Evolutionary conservation across 2,888 invertebrate species (phyloP).

Genomic region (Synanthedon andrenaeformis): DNA sequence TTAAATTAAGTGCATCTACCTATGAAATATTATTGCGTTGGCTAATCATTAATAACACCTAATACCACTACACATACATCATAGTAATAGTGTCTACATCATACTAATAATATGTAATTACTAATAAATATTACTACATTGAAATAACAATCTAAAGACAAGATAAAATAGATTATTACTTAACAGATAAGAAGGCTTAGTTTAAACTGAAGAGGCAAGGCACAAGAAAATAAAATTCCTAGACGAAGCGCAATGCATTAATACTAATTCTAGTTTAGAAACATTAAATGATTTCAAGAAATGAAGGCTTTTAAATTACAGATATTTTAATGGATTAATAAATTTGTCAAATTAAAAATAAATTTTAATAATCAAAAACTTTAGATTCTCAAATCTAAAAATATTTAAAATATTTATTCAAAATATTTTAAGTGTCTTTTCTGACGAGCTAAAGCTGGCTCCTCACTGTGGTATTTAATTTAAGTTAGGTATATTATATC

Average conservation of each 20-base stretch:
- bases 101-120: background rate
- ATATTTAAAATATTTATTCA: too few species aligned
- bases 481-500: too few species aligned
- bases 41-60: constrained; percentile 42
- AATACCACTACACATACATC: constrained; percentile 32
- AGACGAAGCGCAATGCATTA: background rate
- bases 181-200: background rate
- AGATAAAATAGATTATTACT: background rate
- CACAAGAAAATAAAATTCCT: background rate
- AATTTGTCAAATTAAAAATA: too few species aligned
- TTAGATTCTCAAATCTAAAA: too few species aligned
- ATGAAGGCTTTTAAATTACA: too few species aligned
- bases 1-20: constrained; percentile 60
- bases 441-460: too few species aligned
- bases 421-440: too few species aligned
- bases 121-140: background rate
- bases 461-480: too few species aligned
- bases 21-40: constrained; percentile 64
- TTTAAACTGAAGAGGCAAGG: background rate
- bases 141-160: background rate
- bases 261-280: background rate
- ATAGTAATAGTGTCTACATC: background rate
- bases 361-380: too few species aligned
- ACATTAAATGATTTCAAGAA: too few species aligned
- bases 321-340: too few species aligned